Base-by-base conservation (phyloP, 2,888 invertebrate genomes). In the Hirtodrosophila cameraria region DNA sequence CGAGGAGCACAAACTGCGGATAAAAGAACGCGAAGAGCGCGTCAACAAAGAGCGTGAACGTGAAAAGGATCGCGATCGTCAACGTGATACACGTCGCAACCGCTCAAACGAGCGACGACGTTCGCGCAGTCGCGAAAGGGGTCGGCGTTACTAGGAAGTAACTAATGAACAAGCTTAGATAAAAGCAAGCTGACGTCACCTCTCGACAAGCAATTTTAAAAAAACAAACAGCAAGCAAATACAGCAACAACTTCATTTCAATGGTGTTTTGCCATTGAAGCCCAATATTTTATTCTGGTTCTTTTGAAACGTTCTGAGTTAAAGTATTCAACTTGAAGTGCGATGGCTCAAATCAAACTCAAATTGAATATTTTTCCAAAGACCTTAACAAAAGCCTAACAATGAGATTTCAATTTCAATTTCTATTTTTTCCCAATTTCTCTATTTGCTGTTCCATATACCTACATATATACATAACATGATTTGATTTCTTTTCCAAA, bases 1-100 rank as follows among this genome's bases (percentile, higher is more conserved):
- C 94, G 95, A 95, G 43, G 97, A 97, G 90, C 95, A 97, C 86
- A 96, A 94, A 91, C 96, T 96, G 91, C 93, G 95, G 88, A 93
- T 94, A 18, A 90, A 89, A 64, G 89, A 90, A 58, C 86, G 89
- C 6, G 90, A 91, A 62, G 90, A 90, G 59, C 86, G 88, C n/a
- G 86, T 88, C 60, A 88, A 89, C 60, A 88, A 89, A 59, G 89
- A 90, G 73, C 87, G 86, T n/a, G 86, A 86, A 39, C 83, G 86
- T 30, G 89, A 88, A 58, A 87, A 86, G 53, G 88, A 88, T 38
- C 86, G 89, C 43, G 88, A 88, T 63, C 78, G 80, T 36, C 89
- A 88, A 48, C 82, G 89, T 42, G 70, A 86, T 28, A 68, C 60
- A 15, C 88, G 83, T 31, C 81, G 86, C 31, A 90, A 90, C 64